Percentiles rank a stretch among this genome's conserved stretches.
phyloP scores from a whole-genome alignment of 2,888 invertebrate genomes.

The Zhuqinia jingwanae region DNA sequence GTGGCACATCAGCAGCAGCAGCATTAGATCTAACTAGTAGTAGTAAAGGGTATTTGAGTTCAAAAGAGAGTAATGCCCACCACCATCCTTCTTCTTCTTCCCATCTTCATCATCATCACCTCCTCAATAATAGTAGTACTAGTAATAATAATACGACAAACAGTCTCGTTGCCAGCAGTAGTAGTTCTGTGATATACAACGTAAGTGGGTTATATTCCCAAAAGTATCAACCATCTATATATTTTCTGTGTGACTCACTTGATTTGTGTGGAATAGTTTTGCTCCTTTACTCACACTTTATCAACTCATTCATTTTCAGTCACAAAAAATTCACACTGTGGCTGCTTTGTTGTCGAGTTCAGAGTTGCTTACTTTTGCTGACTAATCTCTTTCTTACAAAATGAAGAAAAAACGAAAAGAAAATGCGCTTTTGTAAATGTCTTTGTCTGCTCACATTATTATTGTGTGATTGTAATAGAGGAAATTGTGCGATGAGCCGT shows the following conservation, averaged over 20 bases:
- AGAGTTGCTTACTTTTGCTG: constrained; percentile 9
- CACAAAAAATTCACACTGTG: constrained; percentile 34
- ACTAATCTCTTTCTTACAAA: constrained; percentile 18
- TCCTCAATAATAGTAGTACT: constrained; percentile 52
- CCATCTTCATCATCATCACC: constrained; percentile 30
- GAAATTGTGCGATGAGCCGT: constrained; percentile 32
- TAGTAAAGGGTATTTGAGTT: constrained; percentile 70
- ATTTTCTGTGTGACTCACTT: constrained; percentile 10
- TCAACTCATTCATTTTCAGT: constrained; percentile 35
- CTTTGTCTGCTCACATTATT: neutral
- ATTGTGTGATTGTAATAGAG: neutral
- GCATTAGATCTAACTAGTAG: constrained; percentile 29
- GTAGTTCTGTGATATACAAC: constrained; percentile 78
- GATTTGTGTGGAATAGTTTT: constrained; percentile 40
- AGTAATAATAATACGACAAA: constrained; percentile 57
- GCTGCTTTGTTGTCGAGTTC: neutral
- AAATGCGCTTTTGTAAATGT: neutral
- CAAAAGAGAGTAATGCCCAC: constrained; percentile 70
- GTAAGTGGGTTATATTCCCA: no score
- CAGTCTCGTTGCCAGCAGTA: constrained; percentile 70
- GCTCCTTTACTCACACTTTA: constrained; percentile 45
- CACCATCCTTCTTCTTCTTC: neutral
- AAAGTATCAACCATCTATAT: no score
- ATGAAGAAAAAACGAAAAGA: neutral
- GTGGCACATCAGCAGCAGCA: constrained; percentile 20